A percentile compares a stretch with the other conserved stretches of the same genome.
phyloP scores from a whole-genome alignment of 1,140 invertebrate species.

The Elysia chlorotica region DNA sequence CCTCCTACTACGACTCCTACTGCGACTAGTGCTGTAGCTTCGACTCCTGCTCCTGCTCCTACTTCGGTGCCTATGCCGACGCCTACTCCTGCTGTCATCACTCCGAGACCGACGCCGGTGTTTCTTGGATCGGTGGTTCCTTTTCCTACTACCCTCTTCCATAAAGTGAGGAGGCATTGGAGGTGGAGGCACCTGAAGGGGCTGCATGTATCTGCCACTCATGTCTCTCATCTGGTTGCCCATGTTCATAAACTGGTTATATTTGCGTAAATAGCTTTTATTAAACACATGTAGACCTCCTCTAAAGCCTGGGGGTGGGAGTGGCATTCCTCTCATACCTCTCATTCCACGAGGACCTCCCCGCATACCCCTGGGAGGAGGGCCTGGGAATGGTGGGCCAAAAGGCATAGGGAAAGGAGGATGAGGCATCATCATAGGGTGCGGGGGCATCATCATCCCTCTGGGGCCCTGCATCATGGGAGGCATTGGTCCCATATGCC shows the following conservation, averaged over 20 bases:
- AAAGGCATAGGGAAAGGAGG: background rate
- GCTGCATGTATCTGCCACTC: conserved; percentile 18
- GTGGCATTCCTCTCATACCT: background rate
- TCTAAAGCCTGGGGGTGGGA: conserved; percentile 8
- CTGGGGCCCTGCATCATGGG: background rate
- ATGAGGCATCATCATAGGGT: background rate
- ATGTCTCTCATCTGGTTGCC: conserved; percentile 19
- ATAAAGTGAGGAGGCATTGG: background rate
- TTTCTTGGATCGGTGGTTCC: background rate
- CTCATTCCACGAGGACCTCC: conserved; percentile 5
- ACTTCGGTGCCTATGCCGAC: background rate
- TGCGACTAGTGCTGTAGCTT: conserved; percentile 7
- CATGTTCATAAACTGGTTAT: conserved; percentile 11
- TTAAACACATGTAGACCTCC: conserved; percentile 15
- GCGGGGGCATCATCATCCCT: conserved; percentile 9
- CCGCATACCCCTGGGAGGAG: conserved; percentile 1
- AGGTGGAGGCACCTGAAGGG: conserved; percentile 6
- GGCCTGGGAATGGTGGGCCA: background rate
- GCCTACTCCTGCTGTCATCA: background rate
- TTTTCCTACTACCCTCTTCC: background rate
- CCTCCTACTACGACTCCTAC: conserved; percentile 7
- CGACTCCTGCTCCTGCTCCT: background rate
- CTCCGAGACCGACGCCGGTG: conserved; percentile 1
- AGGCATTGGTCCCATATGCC: conserved; percentile 5
- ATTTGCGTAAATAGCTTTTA: conserved; percentile 11